Base-by-base conservation (phyloP, 2,113 vertebrate genomes). In the Nipponia nippon region DNA sequence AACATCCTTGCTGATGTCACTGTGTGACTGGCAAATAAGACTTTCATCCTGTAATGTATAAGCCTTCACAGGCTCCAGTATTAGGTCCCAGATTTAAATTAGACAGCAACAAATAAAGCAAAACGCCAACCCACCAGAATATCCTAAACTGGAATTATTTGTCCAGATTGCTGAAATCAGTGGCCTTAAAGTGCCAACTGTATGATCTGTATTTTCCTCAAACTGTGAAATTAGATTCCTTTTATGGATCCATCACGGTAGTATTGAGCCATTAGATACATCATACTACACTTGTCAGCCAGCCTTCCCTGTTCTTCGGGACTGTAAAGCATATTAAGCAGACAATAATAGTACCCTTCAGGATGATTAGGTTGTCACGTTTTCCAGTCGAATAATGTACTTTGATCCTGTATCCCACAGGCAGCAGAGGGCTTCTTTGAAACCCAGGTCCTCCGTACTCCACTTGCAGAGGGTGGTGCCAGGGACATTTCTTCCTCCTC, bases 241-340 rank as follows among this genome's bases (percentile, higher is more conserved):
- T 93, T 97, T 95, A 95, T 56, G 50, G 81, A 95, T 93, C 89
- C 77, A 93, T 96, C 94, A 92, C 8, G 1, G 77, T 83, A 50
- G 81, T 40, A 94, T 95, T 83, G 91, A 96, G 87, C 77, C 96
- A 91, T 97, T 95, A 94, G 93, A 84, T 92, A 93, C 83, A 94
- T 96, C 96, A 95, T 89, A 91, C 34, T 89, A 79, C 69, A 91
- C 92, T 92, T 96, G 80, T 94, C 93, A 95, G 53, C 52, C 94
- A 92, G 76, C 92, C 92, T 93, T 84, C 87, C 83, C 90, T 71
- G 67, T 75, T 92, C 90, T 76, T 84, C 0, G 0, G 70, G 83
- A 97, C 95, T 96, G 95, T 92, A 97, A 95, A 95, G 87, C 91
- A 85, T 95, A 79, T 96, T 94, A 93, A 95, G 36, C 70, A 91